These are phyloP conservation scores for Panurus biarmicus DNA, from an alignment of 2,113 vertebrate genomes.

Conservation along the genomic window DNA sequence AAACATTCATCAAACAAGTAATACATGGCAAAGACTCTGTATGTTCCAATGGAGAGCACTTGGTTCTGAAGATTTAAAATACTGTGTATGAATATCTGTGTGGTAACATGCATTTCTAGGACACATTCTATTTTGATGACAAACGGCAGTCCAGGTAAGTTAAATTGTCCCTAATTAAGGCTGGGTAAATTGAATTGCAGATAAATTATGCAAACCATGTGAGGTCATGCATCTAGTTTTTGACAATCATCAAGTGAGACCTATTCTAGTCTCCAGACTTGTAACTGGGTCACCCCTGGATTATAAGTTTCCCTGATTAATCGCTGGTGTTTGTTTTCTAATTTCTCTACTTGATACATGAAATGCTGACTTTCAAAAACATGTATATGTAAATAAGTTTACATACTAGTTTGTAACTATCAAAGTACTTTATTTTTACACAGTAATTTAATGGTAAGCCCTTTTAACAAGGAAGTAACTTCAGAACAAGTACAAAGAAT, in stretches of 20 bases:
- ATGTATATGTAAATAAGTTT: background rate
- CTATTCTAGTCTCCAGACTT: background rate
- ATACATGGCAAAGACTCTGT: background rate
- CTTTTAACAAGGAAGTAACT: background rate
- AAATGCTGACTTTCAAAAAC: background rate
- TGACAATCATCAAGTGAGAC: background rate
- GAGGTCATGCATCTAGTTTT: background rate
- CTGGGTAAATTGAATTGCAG: background rate
- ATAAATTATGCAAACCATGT: background rate
- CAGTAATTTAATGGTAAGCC: background rate
- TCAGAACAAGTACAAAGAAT: background rate
- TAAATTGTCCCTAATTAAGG: background rate
- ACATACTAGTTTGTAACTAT: background rate
- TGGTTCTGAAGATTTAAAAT: background rate
- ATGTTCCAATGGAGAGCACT: background rate
- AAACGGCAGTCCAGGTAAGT: constrained; percentile 46
- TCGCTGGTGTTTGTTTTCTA: background rate
- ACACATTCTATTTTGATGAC: background rate
- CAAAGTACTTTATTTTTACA: background rate
- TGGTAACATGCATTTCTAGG: background rate
- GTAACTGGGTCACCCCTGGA: background rate
- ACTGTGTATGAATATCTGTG: background rate
- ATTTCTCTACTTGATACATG: background rate
- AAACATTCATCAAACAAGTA: background rate
- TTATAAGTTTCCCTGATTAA: background rate